Base-by-base conservation (phyloP, 1,140 invertebrate genomes). In the Frieseomelitta varia region DNA sequence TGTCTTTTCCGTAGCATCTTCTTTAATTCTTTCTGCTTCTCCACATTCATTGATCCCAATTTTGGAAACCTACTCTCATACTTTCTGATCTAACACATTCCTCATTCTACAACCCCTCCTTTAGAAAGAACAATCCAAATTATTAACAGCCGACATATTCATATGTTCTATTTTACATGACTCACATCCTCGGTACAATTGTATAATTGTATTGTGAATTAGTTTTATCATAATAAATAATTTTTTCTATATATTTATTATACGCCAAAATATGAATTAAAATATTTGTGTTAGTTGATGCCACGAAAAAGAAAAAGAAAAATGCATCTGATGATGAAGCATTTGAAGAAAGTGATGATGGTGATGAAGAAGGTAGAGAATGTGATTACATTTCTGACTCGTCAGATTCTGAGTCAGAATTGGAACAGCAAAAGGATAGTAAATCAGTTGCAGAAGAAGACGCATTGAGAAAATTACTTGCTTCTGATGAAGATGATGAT, bases 331-430 rank as follows among this genome's bases (percentile, higher is more conserved):
- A 99, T 90, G 97, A 97, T 89, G 98, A 99, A 92, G 98, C 98
- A 0, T 96, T 98, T 77, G 98, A 99, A 94, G 99, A 99, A 93
- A 99, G 98, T 91, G 98, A 99, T 95, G 98, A 99, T 94, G 98
- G 98, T 0, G 98, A 99, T 94, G 98, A 98, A 92, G 99, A 99
- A 95, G 98, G 98, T 1, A 94, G 97, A 85, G 98, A 99, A 95
- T 95, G 96, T 81, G 97, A 98, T 93, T 98, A 98, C 89, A 98
- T 98, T 89, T 98, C 97, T 4, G 97, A 98, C 91, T 98, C 97
- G 10, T 97, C 97, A 27, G 97, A 97, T 88, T 97, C 97, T 15
- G 97, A 97, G 91, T 96, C 96, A 63, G 97, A 97, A 94, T 96
- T 95, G 55, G 97, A 97, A 94, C 95, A 95, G 86, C 96, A 95